These are phyloP conservation scores for Podargus strigoides DNA, from an alignment of 2,797 vertebrate genomes.

Conservation along the genomic window DNA sequence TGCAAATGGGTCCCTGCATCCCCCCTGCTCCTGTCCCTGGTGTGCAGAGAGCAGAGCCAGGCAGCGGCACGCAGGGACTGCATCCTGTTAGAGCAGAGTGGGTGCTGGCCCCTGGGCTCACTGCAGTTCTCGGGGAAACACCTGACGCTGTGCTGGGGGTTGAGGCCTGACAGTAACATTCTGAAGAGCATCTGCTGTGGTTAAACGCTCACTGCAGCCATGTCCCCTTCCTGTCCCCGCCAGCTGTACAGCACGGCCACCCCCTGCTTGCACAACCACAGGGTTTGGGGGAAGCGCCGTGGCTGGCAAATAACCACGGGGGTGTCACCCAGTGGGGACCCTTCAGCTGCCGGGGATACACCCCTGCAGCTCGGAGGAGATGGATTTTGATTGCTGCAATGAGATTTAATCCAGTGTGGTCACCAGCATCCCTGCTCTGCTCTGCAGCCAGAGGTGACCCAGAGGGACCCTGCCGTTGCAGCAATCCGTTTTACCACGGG, in stretches of 20 bases:
- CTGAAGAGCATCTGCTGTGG: background rate
- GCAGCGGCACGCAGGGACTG: background rate
- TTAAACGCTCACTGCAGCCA: fast-evolving
- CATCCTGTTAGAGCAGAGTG: background rate
- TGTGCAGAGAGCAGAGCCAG: background rate
- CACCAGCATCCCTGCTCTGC: background rate
- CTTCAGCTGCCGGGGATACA: background rate
- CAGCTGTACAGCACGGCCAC: fast-evolving
- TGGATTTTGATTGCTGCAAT: background rate
- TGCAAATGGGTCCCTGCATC: background rate
- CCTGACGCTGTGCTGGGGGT: fast-evolving
- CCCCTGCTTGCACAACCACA: background rate
- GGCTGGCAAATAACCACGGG: background rate
- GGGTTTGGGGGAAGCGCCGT: fast-evolving
- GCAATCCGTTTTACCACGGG: background rate
- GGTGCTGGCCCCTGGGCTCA: background rate
- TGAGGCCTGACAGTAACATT: background rate
- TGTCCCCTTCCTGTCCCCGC: background rate
- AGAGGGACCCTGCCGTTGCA: background rate
- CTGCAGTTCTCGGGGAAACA: background rate
- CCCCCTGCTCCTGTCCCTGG: background rate
- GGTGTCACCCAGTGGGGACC: fast-evolving
- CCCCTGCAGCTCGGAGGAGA: background rate
- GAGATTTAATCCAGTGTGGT: background rate
- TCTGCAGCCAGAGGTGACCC: background rate